phyloP scores from a whole-genome alignment of 2,113 vertebrate genomes.

The Gallinago jamesoni region DNA sequence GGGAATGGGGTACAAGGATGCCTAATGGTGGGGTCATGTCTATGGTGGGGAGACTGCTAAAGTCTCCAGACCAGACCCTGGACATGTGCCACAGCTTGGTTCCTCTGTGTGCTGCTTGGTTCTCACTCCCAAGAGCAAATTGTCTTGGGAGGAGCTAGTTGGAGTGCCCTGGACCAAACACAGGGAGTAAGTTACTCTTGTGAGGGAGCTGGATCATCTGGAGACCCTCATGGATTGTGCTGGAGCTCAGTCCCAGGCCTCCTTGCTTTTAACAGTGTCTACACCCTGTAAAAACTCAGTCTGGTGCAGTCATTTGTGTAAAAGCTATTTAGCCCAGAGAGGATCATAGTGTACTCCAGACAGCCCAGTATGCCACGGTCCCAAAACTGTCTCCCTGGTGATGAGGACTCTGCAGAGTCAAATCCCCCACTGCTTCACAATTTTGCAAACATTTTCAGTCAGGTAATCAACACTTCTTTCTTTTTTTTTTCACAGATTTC shows the following conservation, averaged over 20 bases:
- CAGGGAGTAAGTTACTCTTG: background rate
- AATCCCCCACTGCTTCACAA: background rate
- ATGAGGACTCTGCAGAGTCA: background rate
- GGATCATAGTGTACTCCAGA: background rate
- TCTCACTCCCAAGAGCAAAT: background rate
- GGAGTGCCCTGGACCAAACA: background rate
- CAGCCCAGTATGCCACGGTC: background rate
- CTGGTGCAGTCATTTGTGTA: background rate
- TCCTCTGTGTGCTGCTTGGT: background rate
- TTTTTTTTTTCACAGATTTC: background rate
- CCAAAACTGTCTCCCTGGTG: background rate
- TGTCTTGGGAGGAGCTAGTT: background rate
- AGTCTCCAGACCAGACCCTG: background rate
- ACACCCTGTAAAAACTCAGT: background rate
- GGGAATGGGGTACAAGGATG: background rate
- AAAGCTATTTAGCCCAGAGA: background rate
- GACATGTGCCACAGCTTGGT: background rate
- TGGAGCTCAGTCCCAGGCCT: background rate
- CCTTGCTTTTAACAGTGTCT: background rate
- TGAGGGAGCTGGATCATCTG: background rate
- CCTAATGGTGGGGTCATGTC: rapidly evolving
- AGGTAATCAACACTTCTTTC: background rate
- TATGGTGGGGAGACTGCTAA: background rate
- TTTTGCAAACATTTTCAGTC: background rate
- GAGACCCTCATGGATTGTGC: background rate